phyloP scores from a whole-genome alignment of 2,113 vertebrate genomes.

The Nymphicus hollandicus region DNA sequence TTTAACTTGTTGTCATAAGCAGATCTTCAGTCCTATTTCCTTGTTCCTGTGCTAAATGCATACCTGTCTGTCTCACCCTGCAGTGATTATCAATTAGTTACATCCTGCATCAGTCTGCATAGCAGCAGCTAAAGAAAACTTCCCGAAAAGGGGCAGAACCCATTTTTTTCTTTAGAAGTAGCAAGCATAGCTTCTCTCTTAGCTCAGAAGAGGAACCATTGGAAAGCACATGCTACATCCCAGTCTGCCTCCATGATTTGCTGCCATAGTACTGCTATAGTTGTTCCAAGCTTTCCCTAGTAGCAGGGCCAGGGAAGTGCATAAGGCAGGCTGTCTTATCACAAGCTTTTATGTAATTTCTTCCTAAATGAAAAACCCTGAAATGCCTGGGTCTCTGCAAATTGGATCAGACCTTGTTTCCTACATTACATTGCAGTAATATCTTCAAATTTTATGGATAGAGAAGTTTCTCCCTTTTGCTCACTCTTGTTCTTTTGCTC shows the following conservation, averaged over 20 bases:
- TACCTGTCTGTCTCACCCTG: not conserved
- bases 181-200: not conserved
- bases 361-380: not conserved
- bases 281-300: not conserved
- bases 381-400: not conserved
- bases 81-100: not conserved
- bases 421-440: not conserved
- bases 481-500: not conserved
- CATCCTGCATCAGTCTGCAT: not conserved
- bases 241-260: not conserved
- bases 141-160: not conserved
- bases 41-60: not conserved
- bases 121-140: not conserved
- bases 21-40: not conserved
- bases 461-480: not conserved
- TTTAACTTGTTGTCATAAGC: not conserved
- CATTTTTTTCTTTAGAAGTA: accelerated
- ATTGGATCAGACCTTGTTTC: not conserved
- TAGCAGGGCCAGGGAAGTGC: not conserved
- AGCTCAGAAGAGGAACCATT: not conserved
- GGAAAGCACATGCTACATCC: not conserved
- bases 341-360: not conserved
- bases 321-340: not conserved
- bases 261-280: accelerated
- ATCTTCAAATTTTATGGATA: not conserved